A percentile compares a stretch with the other conserved stretches of the same genome.
These are phyloP conservation scores for Vombatus ursinus DNA, from an alignment of 2,113 vertebrate species.

Conservation along the genomic window DNA sequence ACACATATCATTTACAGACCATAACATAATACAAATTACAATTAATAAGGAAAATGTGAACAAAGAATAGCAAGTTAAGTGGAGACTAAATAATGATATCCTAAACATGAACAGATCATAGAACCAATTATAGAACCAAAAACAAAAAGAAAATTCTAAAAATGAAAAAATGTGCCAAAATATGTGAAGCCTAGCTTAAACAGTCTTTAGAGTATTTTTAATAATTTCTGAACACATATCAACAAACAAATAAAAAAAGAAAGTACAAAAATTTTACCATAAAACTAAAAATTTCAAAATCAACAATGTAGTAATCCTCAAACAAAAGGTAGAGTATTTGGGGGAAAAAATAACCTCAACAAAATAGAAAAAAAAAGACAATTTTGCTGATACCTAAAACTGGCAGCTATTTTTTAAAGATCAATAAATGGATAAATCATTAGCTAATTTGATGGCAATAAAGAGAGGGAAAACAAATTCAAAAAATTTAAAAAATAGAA, in stretches of 20 bases:
- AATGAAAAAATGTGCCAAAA: background rate
- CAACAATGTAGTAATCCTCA: background rate
- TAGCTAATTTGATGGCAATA: background rate
- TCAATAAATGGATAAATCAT: background rate
- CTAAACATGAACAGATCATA: background rate
- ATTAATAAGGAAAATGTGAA: background rate
- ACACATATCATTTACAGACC: background rate
- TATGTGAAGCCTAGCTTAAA: background rate
- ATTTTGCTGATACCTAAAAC: background rate
- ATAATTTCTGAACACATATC: background rate
- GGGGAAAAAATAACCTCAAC: background rate
- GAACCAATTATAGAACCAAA: background rate
- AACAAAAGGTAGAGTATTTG: background rate
- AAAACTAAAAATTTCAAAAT: background rate
- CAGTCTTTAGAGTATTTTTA: background rate
- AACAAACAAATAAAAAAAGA: background rate
- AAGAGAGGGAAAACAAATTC: background rate
- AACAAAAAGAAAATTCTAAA: background rate
- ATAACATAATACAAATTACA: background rate
- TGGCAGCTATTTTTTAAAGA: background rate
- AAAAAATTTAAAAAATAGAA: background rate
- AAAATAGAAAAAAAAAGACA: background rate
- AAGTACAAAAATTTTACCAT: background rate
- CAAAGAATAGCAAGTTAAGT: background rate
- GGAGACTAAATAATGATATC: background rate